These are phyloP conservation scores for Ammodytes dubius DNA, from an alignment of 2,113 vertebrate species.

Conservation along the genomic window DNA sequence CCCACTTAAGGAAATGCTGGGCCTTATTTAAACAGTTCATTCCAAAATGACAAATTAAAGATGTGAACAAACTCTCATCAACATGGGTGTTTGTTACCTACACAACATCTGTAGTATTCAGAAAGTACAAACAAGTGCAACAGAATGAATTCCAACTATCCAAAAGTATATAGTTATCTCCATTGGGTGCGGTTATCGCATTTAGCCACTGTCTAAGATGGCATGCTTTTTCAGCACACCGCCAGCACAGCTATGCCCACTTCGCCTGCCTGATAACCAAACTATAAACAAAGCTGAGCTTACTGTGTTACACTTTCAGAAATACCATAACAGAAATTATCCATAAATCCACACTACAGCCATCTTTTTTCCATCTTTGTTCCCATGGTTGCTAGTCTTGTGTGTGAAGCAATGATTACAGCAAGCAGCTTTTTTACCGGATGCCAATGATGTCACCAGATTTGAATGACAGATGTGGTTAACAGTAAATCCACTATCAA, in stretches of 20 bases:
- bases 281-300: not conserved
- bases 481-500: conserved; percentile 48
- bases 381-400: not conserved
- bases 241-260: not conserved
- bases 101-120: not conserved
- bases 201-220: not conserved
- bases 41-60: not conserved
- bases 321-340: not conserved
- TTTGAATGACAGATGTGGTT: conserved; percentile 60
- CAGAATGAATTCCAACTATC: not conserved
- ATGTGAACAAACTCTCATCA: not conserved
- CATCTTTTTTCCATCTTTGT: not conserved
- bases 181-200: not conserved
- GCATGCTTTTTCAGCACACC: not conserved
- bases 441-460: not conserved
- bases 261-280: not conserved
- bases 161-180: not conserved
- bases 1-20: not conserved
- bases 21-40: not conserved
- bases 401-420: not conserved
- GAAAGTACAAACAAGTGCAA: not conserved
- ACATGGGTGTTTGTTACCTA: not conserved
- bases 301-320: too few species aligned
- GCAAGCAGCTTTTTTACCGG: not conserved
- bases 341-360: not conserved